Base-by-base conservation (phyloP, 2,113 vertebrate genomes). In the Promerops cafer region DNA sequence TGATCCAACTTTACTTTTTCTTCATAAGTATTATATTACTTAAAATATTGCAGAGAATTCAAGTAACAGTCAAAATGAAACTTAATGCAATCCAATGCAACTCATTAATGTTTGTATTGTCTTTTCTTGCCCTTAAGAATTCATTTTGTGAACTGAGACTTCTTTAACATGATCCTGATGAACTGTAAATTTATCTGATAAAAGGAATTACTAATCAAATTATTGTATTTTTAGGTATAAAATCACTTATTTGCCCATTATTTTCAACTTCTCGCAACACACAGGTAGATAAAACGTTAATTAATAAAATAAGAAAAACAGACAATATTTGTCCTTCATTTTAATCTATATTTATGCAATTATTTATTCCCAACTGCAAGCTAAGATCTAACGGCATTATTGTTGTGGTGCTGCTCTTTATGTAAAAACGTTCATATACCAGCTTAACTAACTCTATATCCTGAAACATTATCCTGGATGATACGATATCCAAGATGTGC, bases 391-490 rank as follows among this genome's bases (percentile, higher is more conserved):
- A 49, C 6, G 63, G 15, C 6, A 57, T 12, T 20, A 6, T 6
- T 49, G 3, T 15, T 56, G 10, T 33, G 13, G 4, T 22, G 44
- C 17, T 63, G 19, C 3, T 64, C 11, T 42, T 37, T 37, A 39
- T 13, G 11, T 28, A 23, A 31, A 75, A 82, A 40, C 0, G 5
- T 23, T 47, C n/a, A 23, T 26, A 30, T 8, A 4, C 0, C 4
- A 49, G 6, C 3, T 68, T 91, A 82, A 75, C 4, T 54, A 65
- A 63, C 8, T 45, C 8, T 40, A 6, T 68, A 40, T n/a, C 26
- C 57, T 49, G 49, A 82, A 75, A 50, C 2, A 27, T 70, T 42
- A 47, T 27, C 18, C 16, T 22, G 28, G 9, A 37, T 50, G 4
- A 63, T 2, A 56, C 3, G 2, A 5, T 75, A 54, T 16, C 26